Conservation (phyloP, 1,140 invertebrate genomes). For the Hesperophylax magnus region DNA sequence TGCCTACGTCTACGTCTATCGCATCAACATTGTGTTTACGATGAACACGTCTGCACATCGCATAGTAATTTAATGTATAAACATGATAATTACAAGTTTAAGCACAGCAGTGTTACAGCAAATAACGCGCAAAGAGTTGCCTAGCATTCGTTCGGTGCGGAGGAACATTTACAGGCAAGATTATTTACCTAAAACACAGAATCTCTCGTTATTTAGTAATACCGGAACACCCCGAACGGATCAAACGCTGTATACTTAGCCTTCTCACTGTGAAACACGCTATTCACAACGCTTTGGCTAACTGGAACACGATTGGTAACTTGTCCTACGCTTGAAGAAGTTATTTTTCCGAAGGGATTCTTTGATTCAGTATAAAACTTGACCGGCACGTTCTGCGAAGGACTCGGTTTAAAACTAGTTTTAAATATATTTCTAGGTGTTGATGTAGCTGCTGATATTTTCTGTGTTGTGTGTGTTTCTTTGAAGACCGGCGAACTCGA, state of each 20-base stretch:
- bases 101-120: not conserved
- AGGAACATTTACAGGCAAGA: slow-evolving; percentile 3
- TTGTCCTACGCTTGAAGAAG: not conserved
- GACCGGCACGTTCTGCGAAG: not conserved
- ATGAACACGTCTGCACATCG: slow-evolving; percentile 1
- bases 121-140: slow-evolving; percentile 13
- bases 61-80: slow-evolving; percentile 3
- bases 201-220: slow-evolving; percentile 16
- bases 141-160: slow-evolving; percentile 1
- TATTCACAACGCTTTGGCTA: not conserved
- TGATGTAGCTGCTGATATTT: not conserved
- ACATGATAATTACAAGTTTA: not conserved
- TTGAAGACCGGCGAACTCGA: not conserved
- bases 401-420: slow-evolving; percentile 14
- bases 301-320: not conserved
- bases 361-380: not conserved
- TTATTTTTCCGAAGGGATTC: not conserved
- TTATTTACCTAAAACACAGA: not conserved
- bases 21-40: not conserved
- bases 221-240: slow-evolving; percentile 7
- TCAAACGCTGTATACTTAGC: slow-evolving; percentile 19
- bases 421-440: slow-evolving; percentile 24
- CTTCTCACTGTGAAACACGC: not conserved
- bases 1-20: not conserved
- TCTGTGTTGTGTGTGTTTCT: not conserved